Evolutionary conservation across 2,113 vertebrate genomes (phyloP).

Genomic region (Lates calcarifer): DNA sequence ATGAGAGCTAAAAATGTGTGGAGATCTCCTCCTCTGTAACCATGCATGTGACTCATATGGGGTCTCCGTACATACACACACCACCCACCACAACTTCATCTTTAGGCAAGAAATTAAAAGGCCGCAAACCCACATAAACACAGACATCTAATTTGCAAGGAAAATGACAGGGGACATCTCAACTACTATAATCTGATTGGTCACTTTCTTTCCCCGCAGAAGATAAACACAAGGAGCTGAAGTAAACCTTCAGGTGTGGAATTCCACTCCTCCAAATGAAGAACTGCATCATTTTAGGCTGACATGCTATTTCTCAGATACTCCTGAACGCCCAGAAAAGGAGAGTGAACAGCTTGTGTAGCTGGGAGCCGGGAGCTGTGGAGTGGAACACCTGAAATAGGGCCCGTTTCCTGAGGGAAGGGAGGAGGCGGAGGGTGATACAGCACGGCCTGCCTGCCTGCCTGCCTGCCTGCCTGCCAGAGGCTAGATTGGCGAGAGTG

Average conservation of each 20-base stretch:
- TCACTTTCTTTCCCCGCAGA: slow-evolving; percentile 37
- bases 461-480: slow-evolving; percentile 62
- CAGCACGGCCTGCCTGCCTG: slow-evolving; percentile 58
- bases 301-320: slow-evolving; percentile 41
- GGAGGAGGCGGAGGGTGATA: slow-evolving; percentile 68
- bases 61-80: slow-evolving; percentile 50
- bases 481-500: slow-evolving; percentile 68
- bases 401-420: slow-evolving; percentile 64
- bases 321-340: not conserved
- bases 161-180: slow-evolving; percentile 52
- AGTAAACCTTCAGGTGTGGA: slow-evolving; percentile 59
- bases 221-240: slow-evolving; percentile 13
- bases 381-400: slow-evolving; percentile 77
- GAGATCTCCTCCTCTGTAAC: slow-evolving; percentile 35
- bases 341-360: slow-evolving; percentile 54
- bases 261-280: slow-evolving; percentile 32
- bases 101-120: slow-evolving; percentile 67
- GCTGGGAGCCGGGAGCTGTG: slow-evolving; percentile 45
- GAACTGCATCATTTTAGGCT: slow-evolving; percentile 24
- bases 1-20: slow-evolving; percentile 41
- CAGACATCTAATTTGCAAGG: slow-evolving; percentile 48
- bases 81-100: slow-evolving; percentile 54
- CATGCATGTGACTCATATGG: slow-evolving; percentile 55
- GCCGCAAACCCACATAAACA: slow-evolving; percentile 69
- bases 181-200: slow-evolving; percentile 32